These are phyloP conservation scores for Xestia xanthographa DNA, from an alignment of 2,888 invertebrate genomes.

Conservation along the genomic window DNA sequence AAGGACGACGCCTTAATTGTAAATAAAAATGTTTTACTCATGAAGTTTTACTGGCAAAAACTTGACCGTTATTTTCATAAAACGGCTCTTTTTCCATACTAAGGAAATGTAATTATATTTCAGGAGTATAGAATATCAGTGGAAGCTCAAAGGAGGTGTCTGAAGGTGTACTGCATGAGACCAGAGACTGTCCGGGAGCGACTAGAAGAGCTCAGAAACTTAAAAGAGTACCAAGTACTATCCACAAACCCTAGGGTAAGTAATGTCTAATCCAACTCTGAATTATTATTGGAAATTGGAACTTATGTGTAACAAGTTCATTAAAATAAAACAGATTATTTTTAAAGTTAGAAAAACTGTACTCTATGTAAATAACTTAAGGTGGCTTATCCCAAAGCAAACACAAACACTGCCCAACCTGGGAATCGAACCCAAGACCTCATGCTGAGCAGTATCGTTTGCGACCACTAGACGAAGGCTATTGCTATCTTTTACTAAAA, in stretches of 20 bases:
- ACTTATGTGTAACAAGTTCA: background rate
- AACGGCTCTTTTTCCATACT: background rate
- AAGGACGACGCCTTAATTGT: background rate
- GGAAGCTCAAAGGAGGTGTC: slow-evolving; percentile 86
- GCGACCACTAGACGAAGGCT: no score
- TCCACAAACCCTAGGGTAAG: slow-evolving; percentile 91
- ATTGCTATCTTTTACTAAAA: no score
- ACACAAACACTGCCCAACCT: background rate
- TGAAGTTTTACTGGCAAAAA: background rate
- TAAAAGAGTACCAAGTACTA: slow-evolving; percentile 91
- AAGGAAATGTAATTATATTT: slow-evolving; percentile 44
- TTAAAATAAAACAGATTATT: background rate
- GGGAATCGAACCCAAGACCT: background rate
- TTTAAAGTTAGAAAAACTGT: background rate
- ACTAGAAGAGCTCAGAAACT: slow-evolving; percentile 88
- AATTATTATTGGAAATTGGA: background rate
- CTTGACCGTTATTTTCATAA: background rate
- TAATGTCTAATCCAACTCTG: background rate
- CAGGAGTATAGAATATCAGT: slow-evolving; percentile 90
- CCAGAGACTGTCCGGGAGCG: slow-evolving; percentile 90
- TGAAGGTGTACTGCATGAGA: slow-evolving; percentile 91
- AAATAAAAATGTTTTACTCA: background rate
- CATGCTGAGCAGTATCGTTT: background rate
- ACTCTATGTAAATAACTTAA: background rate
- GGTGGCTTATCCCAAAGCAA: background rate